These are phyloP conservation scores for Drosophila niveifrons DNA, from an alignment of 2,888 invertebrate species.

Conservation along the genomic window DNA sequence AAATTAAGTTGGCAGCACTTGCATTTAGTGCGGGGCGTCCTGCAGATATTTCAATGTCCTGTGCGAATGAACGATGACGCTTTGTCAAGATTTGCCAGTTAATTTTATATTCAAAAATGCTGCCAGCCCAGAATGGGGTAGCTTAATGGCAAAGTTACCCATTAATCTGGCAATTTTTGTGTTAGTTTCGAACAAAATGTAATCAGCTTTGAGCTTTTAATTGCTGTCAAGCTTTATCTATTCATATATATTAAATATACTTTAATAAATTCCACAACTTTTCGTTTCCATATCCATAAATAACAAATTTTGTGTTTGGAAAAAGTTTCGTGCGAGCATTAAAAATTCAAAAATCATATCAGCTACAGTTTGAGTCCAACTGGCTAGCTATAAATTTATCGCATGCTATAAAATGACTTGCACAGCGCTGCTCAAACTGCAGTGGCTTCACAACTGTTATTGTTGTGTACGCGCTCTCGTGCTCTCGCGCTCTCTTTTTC, in stretches of 20 bases:
- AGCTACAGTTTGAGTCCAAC: conserved; percentile 32
- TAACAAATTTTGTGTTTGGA: not conserved
- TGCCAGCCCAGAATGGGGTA: not conserved
- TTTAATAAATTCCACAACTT: not conserved
- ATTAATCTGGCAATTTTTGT: too few relatives aligned
- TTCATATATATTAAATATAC: not conserved
- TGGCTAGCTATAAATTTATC: conserved; percentile 35
- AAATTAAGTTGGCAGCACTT: conserved; percentile 73
- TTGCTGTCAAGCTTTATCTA: not conserved
- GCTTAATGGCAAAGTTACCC: not conserved
- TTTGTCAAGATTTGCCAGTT: conserved; percentile 63
- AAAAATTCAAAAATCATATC: conserved; percentile 3
- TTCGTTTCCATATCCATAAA: not conserved
- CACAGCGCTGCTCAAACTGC: conserved; percentile 25
- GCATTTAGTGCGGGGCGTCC: conserved; percentile 31
- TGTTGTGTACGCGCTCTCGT: conserved; percentile 27
- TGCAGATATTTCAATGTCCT: conserved; percentile 56
- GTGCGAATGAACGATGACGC: conserved; percentile 46
- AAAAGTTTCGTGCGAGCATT: not conserved
- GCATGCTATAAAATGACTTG: conserved; percentile 57
- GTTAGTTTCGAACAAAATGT: too few relatives aligned
- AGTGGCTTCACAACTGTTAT: conserved; percentile 45
- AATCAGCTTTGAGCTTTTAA: too few relatives aligned
- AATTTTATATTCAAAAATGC: conserved; percentile 38
- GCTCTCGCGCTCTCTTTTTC: conserved; percentile 13